phyloP scores from a whole-genome alignment of 2,888 invertebrate genomes.

The Spisula subtruncata region DNA sequence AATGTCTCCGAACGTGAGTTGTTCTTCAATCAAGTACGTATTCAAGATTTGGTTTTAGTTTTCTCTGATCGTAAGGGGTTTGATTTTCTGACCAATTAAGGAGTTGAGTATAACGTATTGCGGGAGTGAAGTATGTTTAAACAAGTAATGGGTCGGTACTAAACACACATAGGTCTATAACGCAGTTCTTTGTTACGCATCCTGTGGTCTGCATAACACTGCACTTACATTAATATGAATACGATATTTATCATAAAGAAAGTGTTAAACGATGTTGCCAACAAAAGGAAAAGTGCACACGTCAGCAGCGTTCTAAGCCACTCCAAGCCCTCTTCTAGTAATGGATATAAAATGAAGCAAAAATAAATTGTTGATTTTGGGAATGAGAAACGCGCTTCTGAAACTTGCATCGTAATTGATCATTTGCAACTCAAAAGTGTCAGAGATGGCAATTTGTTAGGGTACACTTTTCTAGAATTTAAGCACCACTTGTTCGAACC shows the following conservation, averaged over 20 bases:
- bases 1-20: slow-evolving; percentile 25
- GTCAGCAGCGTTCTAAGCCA: neutral
- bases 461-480: too few species aligned
- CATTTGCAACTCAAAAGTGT: neutral
- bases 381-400: neutral
- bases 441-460: too few species aligned
- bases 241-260: neutral
- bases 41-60: slow-evolving; percentile 19
- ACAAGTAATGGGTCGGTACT: slow-evolving; percentile 52
- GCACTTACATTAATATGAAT: neutral
- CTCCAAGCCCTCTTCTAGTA: neutral
- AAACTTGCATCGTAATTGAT: neutral
- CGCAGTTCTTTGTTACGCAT: slow-evolving; percentile 6
- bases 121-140: slow-evolving; percentile 35
- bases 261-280: neutral
- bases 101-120: slow-evolving; percentile 33
- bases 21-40: slow-evolving; percentile 20
- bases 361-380: slow-evolving; percentile 15
- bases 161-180: neutral
- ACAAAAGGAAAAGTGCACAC: neutral
- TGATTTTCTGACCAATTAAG: slow-evolving; percentile 55
- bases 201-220: neutral
- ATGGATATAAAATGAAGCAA: neutral
- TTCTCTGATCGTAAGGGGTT: slow-evolving; percentile 23
- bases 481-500: too few species aligned